Evolutionary conservation across 2,888 invertebrate species (phyloP).

Genomic region (Lysandra coridon): DNA sequence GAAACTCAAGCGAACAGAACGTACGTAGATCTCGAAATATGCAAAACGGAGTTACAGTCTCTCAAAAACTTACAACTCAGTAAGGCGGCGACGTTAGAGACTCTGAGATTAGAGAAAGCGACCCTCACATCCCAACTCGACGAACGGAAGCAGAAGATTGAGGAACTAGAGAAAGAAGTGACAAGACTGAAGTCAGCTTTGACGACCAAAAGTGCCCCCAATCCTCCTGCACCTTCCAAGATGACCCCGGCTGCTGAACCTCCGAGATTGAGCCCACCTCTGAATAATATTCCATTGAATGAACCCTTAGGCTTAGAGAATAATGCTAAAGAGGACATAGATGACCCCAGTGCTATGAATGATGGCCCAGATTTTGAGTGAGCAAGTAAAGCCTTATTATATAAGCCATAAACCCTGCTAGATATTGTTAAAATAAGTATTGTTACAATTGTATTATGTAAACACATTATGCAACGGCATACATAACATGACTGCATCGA

Average conservation of each 20-base stretch:
- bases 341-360: conserved; percentile 66
- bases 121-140: conserved; percentile 62
- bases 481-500: neutral
- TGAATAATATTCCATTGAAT: conserved; percentile 62
- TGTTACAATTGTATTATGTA: neutral
- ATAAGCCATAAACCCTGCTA: neutral
- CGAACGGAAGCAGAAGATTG: conserved; percentile 66
- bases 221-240: conserved; percentile 55
- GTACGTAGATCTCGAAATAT: conserved; percentile 63
- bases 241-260: conserved; percentile 68
- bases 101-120: conserved; percentile 70
- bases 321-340: conserved; percentile 75
- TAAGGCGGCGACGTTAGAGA: conserved; percentile 68
- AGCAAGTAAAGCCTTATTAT: neutral
- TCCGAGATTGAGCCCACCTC: conserved; percentile 63
- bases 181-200: conserved; percentile 59
- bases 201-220: conserved; percentile 63
- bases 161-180: conserved; percentile 67
- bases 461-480: neutral
- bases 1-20: conserved; percentile 67
- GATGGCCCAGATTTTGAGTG: conserved; percentile 69
- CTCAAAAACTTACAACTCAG: conserved; percentile 72
- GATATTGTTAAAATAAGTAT: neutral
- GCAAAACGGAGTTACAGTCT: conserved; percentile 71
- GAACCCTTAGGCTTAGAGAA: conserved; percentile 65